Base-by-base conservation (phyloP, 2,797 vertebrate species). In the Myripristis murdjan region DNA sequence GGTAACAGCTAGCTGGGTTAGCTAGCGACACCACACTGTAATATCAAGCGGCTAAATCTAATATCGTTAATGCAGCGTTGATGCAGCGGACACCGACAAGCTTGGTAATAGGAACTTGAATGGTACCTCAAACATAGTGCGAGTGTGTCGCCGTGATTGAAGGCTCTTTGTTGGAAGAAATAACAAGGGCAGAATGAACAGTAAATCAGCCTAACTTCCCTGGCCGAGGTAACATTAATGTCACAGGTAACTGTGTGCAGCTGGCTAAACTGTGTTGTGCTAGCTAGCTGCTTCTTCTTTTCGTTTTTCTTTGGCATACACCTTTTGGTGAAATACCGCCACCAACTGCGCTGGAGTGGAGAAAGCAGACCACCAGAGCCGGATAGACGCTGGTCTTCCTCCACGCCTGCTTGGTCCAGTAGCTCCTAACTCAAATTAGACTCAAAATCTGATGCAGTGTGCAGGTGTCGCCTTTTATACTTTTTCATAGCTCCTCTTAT, bases 101-200 rank as follows among this genome's bases (percentile, higher is more conserved):
- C 62, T 15, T 24, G 2, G 5, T 12, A 24, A 18, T 0, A 24
- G 61, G 0, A 37, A 47, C 51, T 39, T 35, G 22, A 48, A 14
- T 0, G 44, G 46, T 91, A 92, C 91, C 91, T 92, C 85, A 57
- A 84, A 84, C 87, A 87, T 88, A 49, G 37, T 80, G 77, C 22
- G 69, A 47, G 22, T 72, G 4, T n/a, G 15, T 31, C 57, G 61
- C 66, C 64, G 46, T 49, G 11, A 60, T 24, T 57, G 77, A 56
- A 35, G 75, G 81, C 6, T 57, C 54, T 41, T 43, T 60, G 85
- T 79, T 84, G 89, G 85, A 64, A 52, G 75, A 70, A 71, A 65
- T 58, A 6, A 26, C 39, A 43, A 58, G 6, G 22, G 44, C 51
- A 11, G 61, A 28, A 28, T 2, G 39, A 2, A 11, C 11, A 33